A percentile compares a stretch with the other conserved stretches of the same genome.
These are phyloP conservation scores for Synergus laeviventris DNA, from an alignment of 2,888 invertebrate genomes.

Conservation along the genomic window DNA sequence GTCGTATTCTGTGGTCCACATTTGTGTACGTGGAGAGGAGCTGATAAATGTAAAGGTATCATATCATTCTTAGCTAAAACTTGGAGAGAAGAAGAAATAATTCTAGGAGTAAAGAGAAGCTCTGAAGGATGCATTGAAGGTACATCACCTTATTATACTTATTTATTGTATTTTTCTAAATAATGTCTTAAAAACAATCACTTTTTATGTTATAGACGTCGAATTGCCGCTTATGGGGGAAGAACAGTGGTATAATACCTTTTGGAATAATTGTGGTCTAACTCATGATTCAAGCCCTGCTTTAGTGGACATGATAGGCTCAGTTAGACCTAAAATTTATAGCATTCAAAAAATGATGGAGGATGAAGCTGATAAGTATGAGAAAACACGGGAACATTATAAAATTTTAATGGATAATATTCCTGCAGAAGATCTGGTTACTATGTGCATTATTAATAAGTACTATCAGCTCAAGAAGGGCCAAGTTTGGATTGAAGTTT, in stretches of 20 bases:
- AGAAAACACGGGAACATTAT: conserved; percentile 73
- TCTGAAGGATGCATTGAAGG: conserved; percentile 71
- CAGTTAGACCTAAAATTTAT: conserved; percentile 77
- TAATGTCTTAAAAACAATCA: conserved; percentile 8
- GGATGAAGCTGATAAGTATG: conserved; percentile 66
- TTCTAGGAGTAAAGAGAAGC: conserved; percentile 66
- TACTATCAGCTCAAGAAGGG: conserved; percentile 75
- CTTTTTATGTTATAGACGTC: conserved; percentile 62
- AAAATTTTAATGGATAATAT: conserved; percentile 68
- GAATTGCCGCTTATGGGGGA: conserved; percentile 74
- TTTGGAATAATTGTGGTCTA: conserved; percentile 54
- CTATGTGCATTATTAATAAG: conserved; percentile 74
- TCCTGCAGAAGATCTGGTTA: conserved; percentile 72
- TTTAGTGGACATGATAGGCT: conserved; percentile 73
- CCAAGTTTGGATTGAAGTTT: conserved; percentile 76
- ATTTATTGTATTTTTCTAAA: conserved; percentile 22
- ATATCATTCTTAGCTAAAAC: conserved; percentile 72
- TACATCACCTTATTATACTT: conserved; percentile 50
- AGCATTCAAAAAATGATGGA: conserved; percentile 73
- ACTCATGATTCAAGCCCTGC: conserved; percentile 68
- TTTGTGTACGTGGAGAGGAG: conserved; percentile 76
- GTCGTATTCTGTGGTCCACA: conserved; percentile 70
- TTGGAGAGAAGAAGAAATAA: conserved; percentile 75
- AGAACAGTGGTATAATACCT: conserved; percentile 71
- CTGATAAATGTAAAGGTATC: conserved; percentile 67